Evolutionary conservation across 2,888 invertebrate genomes (phyloP), one percentile per base, ranked within the genome.

Genomic region (Macropis europaea): DNA sequence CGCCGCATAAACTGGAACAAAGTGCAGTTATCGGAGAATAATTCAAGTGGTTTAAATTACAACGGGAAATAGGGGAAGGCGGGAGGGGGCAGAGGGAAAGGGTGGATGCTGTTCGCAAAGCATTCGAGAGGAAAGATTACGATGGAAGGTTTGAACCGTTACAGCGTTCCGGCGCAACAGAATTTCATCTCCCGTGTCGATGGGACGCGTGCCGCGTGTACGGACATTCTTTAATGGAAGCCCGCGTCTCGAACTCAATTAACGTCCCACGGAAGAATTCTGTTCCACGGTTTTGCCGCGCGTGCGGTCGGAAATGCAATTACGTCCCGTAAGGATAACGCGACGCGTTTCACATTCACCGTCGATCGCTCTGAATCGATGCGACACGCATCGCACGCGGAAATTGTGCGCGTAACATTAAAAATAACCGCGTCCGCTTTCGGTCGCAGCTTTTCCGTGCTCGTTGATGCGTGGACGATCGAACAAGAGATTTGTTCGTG

Each of bases 61-160:
- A 52, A 69, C 32, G 56, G 38, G 54, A 70, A 28, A 34, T 11
- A 17, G 42, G 45, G 38, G 24, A 38, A 17, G 42, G 45, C 36
- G 24, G 38, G 40, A 67, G 53, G 54, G 50, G 43, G 40, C 45
- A 45, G 17, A 38, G 59, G 32, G 47, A 53, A 53, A 66, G 63
- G 36, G 28, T 19, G 59, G 67, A 68, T 66, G 70, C 34, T 61
- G 68, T 17, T 47, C 38, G 43, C 30, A 52, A 22, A 45, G 56
- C 63, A 59, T 74, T 63, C 60, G 71, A 45, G 73, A 69, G 76
- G 69, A 66, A 52, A 79, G 73, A 79, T 82, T 82, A 83, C 81
- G 81, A 82, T 83, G 79, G 82, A 79, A 72, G 77, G 69, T 78
- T 71, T 74, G 73, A 83, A 83, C 86, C 86, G 86, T 87, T 86